Conservation (phyloP, 2,113 vertebrate genomes). For the Mesembrinibis cayennensis region DNA sequence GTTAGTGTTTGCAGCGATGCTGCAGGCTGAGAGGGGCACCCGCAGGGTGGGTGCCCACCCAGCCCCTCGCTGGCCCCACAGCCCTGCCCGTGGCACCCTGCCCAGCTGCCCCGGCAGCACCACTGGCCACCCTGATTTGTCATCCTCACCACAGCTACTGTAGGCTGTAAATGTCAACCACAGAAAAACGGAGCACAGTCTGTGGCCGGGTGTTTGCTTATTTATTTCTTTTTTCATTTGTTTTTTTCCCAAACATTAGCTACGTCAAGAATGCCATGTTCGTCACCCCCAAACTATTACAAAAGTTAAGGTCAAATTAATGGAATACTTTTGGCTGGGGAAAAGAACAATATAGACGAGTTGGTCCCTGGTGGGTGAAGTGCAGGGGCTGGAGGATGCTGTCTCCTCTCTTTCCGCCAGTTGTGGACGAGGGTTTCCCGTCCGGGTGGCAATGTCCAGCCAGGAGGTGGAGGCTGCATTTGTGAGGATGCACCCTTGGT, state of each 20-base stretch:
- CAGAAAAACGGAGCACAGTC: background rate
- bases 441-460: background rate
- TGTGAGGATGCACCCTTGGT: background rate
- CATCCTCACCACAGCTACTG: background rate
- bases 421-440: background rate
- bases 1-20: accelerated
- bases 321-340: slow-evolving; percentile 13
- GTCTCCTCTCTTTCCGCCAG: background rate
- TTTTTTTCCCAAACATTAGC: slow-evolving; percentile 37
- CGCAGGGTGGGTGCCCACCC: background rate
- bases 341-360: background rate
- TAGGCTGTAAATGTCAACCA: background rate
- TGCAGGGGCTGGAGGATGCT: background rate
- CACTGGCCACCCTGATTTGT: background rate
- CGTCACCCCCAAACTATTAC: background rate
- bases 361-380: background rate
- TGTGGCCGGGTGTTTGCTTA: background rate
- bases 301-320: slow-evolving; percentile 30
- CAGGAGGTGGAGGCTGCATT: background rate
- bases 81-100: background rate
- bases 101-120: background rate
- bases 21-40: background rate
- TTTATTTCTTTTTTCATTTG: background rate
- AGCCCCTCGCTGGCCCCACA: background rate
- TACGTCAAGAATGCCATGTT: slow-evolving; percentile 1